phyloP scores from a whole-genome alignment of 2,888 invertebrate genomes.

The Lasioglossum villosulum region DNA sequence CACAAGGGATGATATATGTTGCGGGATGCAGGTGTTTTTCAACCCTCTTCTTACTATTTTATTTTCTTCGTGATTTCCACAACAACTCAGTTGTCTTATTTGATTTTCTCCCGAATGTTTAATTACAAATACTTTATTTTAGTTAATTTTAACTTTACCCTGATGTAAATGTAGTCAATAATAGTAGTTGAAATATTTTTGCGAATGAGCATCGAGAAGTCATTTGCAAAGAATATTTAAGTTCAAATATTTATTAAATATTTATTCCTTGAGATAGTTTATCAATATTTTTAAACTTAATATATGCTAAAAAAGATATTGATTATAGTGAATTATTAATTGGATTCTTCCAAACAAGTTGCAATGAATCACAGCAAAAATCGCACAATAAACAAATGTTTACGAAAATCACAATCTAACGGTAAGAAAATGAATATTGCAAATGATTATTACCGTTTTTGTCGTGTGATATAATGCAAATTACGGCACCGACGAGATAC shows the following conservation, averaged over 20 bases:
- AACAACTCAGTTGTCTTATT: background rate
- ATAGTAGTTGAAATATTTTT: background rate
- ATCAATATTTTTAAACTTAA: background rate
- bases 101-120: background rate
- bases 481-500: no score
- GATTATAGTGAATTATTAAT: background rate
- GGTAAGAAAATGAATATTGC: background rate
- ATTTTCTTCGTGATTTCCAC: background rate
- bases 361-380: background rate
- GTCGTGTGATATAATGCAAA: background rate
- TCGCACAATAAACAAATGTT: background rate
- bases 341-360: background rate
- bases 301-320: background rate
- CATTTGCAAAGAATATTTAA: background rate
- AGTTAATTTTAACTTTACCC: background rate
- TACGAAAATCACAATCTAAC: background rate
- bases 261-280: background rate
- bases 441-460: background rate
- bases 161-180: background rate
- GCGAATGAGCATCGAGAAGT: background rate
- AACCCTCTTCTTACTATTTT: background rate
- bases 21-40: background rate
- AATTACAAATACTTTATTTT: background rate
- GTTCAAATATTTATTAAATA: background rate
- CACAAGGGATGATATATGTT: conserved; percentile 80